These are phyloP conservation scores for Anabacerthia variegaticeps DNA, from an alignment of 2,797 vertebrate species.

Conservation along the genomic window DNA sequence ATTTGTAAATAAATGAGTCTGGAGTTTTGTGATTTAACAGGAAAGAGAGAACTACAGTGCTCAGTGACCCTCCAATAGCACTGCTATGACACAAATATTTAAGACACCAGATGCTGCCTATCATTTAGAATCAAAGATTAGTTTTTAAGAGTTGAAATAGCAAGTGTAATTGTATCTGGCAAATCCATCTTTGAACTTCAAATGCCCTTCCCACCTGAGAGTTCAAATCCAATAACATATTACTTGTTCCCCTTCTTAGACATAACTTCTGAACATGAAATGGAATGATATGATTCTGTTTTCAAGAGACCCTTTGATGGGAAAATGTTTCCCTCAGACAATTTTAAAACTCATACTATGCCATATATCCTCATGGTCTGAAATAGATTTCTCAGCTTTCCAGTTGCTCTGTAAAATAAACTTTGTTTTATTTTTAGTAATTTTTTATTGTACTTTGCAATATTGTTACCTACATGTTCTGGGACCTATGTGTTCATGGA, in stretches of 20 bases:
- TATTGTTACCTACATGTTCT: neutral
- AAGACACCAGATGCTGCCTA: neutral
- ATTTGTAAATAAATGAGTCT: neutral
- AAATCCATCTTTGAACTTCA: constrained; percentile 24
- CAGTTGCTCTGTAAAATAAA: neutral
- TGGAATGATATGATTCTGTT: neutral
- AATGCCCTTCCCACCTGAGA: neutral
- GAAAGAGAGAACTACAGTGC: neutral
- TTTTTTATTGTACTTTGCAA: neutral
- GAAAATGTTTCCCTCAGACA: neutral
- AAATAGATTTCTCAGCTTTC: neutral
- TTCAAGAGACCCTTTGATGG: neutral
- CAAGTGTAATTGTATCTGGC: neutral
- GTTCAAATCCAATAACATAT: constrained; percentile 21
- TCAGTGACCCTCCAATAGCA: neutral
- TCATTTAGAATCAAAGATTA: neutral
- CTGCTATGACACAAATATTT: neutral
- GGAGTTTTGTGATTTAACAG: constrained; percentile 9
- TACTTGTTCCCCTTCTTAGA: neutral
- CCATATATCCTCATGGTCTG: neutral
- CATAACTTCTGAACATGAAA: neutral
- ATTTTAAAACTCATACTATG: neutral
- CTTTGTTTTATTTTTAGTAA: neutral
- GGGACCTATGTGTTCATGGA: neutral
- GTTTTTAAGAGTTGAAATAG: neutral